Evolutionary conservation across 2,797 vertebrate species (phyloP), one percentile per base, ranked within the genome.

Genomic region (Acanthurus lineatus): DNA sequence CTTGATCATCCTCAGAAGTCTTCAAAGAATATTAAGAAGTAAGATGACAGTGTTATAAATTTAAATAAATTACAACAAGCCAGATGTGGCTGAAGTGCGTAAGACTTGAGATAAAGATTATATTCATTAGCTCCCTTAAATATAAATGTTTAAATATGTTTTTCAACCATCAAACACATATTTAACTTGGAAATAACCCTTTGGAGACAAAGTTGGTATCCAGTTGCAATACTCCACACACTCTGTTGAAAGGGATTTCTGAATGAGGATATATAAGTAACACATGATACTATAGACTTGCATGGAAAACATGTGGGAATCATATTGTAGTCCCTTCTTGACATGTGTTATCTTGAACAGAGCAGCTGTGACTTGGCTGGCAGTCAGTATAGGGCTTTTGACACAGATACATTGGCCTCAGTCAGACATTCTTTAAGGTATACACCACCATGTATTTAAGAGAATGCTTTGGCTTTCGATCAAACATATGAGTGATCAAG

Each of bases 281-380:
- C 73, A 67, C 59, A 69, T 77, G 68, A 77, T 60, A 42, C 62
- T 38, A 58, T 9, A 72, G 64, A 75, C n/a, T 4, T 75, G 77
- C 48, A 44, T 45, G 74, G 61, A 79, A 86, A 90, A 88, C 91
- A 89, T 86, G 72, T 90, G 89, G 88, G 45, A 83, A 69, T 86
- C 52, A 85, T 84, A 87, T 73, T 56, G 72, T 70, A 49, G 73
- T 83, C 65, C 20, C 88, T 71, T 88, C 32, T 52, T 80, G 69
- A 90, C 88, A 86, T 88, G 88, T 89, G 88, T 88, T 88, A 82
- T 88, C 86, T 80, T 84, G 85, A 87, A 70, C 17, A 22, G 51
- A 78, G 85, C 88, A 83, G 87, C 86, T 86, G 78, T 73, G 87
- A 75, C 78, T 87, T 72, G 87, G 87, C 85, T 79, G 65, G 19